Percentiles rank a stretch among this genome's conserved stretches.
phyloP scores from a whole-genome alignment of 1,140 invertebrate genomes.

The Brachionus rubens region DNA sequence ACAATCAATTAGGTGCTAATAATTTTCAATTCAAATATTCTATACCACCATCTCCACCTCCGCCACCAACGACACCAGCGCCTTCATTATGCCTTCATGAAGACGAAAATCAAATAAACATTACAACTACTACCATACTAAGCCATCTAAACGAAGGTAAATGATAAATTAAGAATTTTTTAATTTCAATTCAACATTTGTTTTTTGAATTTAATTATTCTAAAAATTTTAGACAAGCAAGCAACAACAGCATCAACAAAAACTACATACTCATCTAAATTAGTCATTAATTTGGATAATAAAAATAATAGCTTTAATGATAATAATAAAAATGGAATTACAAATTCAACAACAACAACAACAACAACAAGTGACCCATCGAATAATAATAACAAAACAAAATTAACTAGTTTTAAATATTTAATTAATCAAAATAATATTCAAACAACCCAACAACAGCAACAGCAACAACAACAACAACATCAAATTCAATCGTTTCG shows the following conservation, averaged over 20 bases:
- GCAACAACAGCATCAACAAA: neutral
- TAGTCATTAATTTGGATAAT: conserved; percentile 37
- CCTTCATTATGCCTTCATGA: neutral
- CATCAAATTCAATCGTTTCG: conserved; percentile 5
- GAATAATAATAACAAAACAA: neutral
- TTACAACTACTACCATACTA: neutral
- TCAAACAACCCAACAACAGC: too few relatives aligned
- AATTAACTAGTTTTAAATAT: neutral
- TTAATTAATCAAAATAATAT: neutral
- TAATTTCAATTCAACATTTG: too few relatives aligned
- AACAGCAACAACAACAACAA: neutral
- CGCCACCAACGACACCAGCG: neutral
- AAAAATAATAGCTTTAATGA: too few relatives aligned
- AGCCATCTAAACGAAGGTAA: too few relatives aligned
- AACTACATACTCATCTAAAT: conserved; percentile 14
- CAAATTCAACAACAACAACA: neutral
- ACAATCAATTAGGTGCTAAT: neutral
- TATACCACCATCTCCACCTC: too few relatives aligned
- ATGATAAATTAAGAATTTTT: too few relatives aligned
- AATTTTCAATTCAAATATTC: too few relatives aligned
- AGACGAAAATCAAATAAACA: neutral
- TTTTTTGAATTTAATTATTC: neutral
- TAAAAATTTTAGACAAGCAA: neutral
- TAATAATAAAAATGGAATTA: too few relatives aligned
- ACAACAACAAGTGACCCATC: conserved; percentile 6